Evolutionary conservation across 1,140 invertebrate genomes (phyloP), one percentile per base, ranked within the genome.

Genomic region (Halyomorpha halys): DNA sequence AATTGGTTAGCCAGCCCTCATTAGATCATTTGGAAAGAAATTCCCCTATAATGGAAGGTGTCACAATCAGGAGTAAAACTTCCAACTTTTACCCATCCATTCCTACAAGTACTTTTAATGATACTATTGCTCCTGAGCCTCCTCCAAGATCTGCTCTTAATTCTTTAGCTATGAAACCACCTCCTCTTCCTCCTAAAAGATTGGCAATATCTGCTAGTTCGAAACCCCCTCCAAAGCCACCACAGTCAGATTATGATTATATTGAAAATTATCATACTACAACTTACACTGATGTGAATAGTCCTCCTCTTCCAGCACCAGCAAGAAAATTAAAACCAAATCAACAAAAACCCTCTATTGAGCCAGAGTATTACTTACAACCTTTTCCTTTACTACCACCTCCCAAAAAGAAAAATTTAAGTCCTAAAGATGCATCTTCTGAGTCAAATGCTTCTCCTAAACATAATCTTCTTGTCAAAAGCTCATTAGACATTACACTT

Each of bases 141-240:
- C 86, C 86, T 15, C 86, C 86, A 2, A 74, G 86, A 60, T 84
- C 82, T 1, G 79, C 76, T n/a, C 75, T 62, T 72, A 73, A 63
- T 72, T 75, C 66, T 71, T 71, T 65, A 74, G 76, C 72, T 74
- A 78, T 82, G 59, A 80, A 90, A 67, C 90, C 90, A 0, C 90
- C 90, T 13, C 90, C 90, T 1, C 76, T 92, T 63, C 89, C 89
- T 3, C 90, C 90, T 0, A 92, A 92, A 73, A 90, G 90, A 71
- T 80, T 86, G 34, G 70, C 73, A 44, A 70, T 69, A 16, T 70
- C 74, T 66, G 68, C 71, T 8, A 69, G 71, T 2, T 68, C 75
- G 8, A 82, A 80, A 65, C 83, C 85, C 0, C 85, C 84, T 1
- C 83, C 84, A 2, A 77, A 83, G 59, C 84, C 84, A 39, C 83